phyloP scores from a whole-genome alignment of 2,888 invertebrate species.

The Amiota mariae region DNA sequence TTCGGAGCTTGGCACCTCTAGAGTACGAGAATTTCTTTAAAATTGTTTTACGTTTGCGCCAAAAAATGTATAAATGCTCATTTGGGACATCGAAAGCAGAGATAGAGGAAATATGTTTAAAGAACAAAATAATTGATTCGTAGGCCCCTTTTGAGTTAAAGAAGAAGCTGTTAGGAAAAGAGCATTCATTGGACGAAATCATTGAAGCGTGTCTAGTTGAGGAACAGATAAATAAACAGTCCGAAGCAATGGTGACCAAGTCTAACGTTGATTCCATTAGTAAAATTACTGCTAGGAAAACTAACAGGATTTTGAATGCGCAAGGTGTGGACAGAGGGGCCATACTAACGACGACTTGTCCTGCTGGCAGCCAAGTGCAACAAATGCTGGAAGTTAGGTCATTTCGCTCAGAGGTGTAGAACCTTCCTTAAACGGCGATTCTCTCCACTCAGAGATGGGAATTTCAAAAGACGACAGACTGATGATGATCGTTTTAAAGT shows the following conservation, averaged over 20 bases:
- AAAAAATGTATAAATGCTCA: conserved; percentile 37
- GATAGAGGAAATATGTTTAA: too few species aligned
- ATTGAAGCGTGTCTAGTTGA: conserved; percentile 33
- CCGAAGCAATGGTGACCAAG: conserved; percentile 25
- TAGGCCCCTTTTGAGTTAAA: conserved; percentile 31
- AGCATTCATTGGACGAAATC: conserved; percentile 25
- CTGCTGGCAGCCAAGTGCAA: conserved; percentile 9
- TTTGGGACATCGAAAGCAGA: too few species aligned
- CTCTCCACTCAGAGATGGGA: neutral
- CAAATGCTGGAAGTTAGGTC: conserved; percentile 18
- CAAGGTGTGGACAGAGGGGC: too few species aligned
- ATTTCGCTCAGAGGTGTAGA: neutral
- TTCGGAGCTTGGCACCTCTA: too few species aligned
- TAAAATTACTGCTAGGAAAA: neutral
- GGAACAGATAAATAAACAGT: conserved; percentile 37
- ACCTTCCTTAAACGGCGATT: neutral
- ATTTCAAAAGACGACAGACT: neutral
- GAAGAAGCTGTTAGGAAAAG: conserved; percentile 35
- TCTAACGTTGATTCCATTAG: too few species aligned
- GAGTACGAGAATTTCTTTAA: neutral
- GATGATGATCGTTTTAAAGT: too few species aligned
- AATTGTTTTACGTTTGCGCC: too few species aligned
- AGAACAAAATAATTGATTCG: too few species aligned
- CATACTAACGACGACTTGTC: neutral
- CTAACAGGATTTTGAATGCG: conserved; percentile 24